These are phyloP conservation scores for Tauraco hartlaubi DNA, from an alignment of 2,797 vertebrate genomes.

Conservation along the genomic window DNA sequence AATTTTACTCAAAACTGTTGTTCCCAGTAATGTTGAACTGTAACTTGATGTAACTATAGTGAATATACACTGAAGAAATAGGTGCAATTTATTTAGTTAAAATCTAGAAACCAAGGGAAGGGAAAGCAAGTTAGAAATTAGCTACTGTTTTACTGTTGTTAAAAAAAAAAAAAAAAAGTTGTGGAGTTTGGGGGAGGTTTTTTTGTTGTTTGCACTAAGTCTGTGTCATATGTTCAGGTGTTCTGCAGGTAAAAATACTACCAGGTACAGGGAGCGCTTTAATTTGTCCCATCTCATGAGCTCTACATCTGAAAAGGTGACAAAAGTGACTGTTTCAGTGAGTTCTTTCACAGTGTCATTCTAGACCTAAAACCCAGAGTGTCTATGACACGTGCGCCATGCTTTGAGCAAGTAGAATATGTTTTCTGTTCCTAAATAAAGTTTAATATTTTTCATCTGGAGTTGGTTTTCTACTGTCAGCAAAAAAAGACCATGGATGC, in stretches of 20 bases:
- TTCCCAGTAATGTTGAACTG: not conserved
- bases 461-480: slow-evolving; percentile 76
- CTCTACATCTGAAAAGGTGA: slow-evolving; percentile 31
- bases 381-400: not conserved
- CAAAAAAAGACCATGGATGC: slow-evolving; percentile 67
- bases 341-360: not conserved
- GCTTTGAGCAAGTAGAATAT: not conserved
- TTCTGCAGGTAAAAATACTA: not conserved
- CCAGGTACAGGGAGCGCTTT: not conserved
- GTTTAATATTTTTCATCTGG: slow-evolving; percentile 78
- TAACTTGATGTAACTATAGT: not conserved
- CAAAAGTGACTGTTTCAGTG: slow-evolving; percentile 6
- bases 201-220: not conserved
- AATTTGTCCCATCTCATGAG: not conserved
- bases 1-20: not conserved
- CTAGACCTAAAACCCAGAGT: not conserved
- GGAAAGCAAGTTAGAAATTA: not conserved
- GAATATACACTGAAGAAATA: not conserved
- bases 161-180: not conserved
- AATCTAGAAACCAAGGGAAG: not conserved
- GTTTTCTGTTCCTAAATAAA: slow-evolving; percentile 58
- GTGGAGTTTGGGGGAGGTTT: not conserved
- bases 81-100: not conserved
- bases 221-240: not conserved
- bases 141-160: not conserved